Evolutionary conservation across 2,113 vertebrate genomes (phyloP).

Genomic region (Gnathonemus echidnorhynchus): DNA sequence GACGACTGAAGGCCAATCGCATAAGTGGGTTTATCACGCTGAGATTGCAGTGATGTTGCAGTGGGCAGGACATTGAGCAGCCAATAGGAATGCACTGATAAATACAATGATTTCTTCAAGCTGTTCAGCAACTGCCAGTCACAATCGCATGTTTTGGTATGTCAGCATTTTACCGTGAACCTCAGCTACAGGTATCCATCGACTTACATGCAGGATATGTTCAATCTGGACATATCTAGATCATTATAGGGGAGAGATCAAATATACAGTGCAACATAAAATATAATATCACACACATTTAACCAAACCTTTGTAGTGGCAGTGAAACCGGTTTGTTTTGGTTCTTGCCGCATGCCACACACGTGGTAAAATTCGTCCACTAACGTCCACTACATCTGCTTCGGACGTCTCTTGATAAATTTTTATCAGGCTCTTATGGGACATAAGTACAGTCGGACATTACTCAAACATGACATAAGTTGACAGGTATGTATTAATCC

Average conservation of each 20-base stretch:
- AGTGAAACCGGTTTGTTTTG: not conserved
- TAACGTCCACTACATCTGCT: not conserved
- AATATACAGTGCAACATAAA: not conserved
- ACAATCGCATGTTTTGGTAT: not conserved
- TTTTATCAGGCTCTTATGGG: not conserved
- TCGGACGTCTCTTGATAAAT: not conserved
- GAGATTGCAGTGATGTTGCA: not conserved
- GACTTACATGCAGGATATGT: not conserved
- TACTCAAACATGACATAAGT: not conserved
- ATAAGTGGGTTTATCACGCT: not conserved
- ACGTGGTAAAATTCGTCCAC: not conserved
- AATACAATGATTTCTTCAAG: not conserved
- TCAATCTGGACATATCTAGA: not conserved
- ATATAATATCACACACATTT: not conserved
- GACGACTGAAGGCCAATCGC: not conserved
- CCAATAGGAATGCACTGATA: not conserved
- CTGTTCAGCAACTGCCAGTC: not conserved
- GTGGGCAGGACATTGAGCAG: not conserved
- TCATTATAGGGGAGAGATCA: not conserved
- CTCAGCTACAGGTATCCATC: not conserved
- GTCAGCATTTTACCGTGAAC: not conserved
- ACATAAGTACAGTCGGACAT: not conserved
- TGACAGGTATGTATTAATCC: not conserved
- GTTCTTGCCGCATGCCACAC: not conserved
- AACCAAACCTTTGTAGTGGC: not conserved